A percentile compares a stretch with the other conserved stretches of the same genome.
These are phyloP conservation scores for Psittacula echo DNA, from an alignment of 2,797 vertebrate genomes.

Conservation along the genomic window DNA sequence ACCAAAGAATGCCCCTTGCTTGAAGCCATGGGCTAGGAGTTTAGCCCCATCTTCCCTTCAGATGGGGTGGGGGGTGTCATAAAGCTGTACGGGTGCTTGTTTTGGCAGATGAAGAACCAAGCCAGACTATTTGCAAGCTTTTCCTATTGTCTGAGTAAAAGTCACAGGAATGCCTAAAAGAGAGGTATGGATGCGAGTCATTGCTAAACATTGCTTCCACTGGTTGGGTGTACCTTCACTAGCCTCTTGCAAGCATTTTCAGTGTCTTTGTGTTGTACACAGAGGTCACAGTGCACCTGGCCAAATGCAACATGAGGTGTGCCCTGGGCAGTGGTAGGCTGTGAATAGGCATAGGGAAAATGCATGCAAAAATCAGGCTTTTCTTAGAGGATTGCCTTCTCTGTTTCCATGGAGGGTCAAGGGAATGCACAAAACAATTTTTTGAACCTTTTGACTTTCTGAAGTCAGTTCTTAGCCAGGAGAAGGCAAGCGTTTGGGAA, in stretches of 20 bases:
- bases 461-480: neutral
- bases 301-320: neutral
- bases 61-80: neutral
- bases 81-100: neutral
- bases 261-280: fast-evolving
- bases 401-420: neutral
- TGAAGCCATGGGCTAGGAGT: fast-evolving
- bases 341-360: neutral
- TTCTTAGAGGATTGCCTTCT: neutral
- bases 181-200: neutral
- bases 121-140: neutral
- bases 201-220: neutral
- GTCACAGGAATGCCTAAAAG: neutral
- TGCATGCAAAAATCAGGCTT: neutral
- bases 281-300: neutral
- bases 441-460: neutral
- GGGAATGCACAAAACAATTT: neutral
- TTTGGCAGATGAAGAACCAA: neutral
- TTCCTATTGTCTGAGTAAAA: neutral
- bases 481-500: neutral
- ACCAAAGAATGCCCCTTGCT: fast-evolving
- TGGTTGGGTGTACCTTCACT: neutral
- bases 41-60: neutral
- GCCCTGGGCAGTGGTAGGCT: neutral
- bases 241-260: fast-evolving